Percentiles rank a stretch among this genome's conserved stretches.
Conservation (phyloP, 2,888 invertebrate genomes). For the Caenorhabditis sp. region DNA sequence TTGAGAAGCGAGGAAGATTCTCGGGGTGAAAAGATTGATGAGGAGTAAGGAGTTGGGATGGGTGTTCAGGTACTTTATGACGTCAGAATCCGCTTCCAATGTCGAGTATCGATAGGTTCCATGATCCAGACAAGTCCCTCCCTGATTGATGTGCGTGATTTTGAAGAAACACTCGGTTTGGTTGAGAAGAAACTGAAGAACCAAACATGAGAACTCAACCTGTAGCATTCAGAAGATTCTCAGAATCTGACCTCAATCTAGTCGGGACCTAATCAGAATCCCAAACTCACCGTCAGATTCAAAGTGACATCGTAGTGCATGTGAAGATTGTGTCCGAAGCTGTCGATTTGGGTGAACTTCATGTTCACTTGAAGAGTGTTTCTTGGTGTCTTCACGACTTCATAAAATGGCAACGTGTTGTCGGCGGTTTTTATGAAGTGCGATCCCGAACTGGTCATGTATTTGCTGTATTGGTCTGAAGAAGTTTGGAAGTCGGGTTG, state of each 20-base stretch:
- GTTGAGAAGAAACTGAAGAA: no score
- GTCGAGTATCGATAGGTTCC: background rate
- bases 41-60: background rate
- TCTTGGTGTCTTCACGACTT: background rate
- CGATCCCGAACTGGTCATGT: background rate
- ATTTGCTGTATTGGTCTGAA: constrained; percentile 6
- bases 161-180: no score
- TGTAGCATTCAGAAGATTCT: background rate
- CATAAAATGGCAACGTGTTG: background rate
- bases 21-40: constrained; percentile 3
- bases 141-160: background rate
- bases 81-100: background rate
- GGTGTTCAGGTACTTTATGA: background rate
- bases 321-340: no score
- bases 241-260: no score
- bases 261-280: no score
- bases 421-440: background rate
- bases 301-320: background rate
- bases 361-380: background rate
- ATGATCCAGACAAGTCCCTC: constrained; percentile 10
- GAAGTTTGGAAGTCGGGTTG: background rate
- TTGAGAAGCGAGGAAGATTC: background rate
- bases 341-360: background rate
- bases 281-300: constrained; percentile 2
- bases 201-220: background rate